Base-by-base conservation (phyloP, 2,888 invertebrate genomes). In the Hypomecis punctinalis region DNA sequence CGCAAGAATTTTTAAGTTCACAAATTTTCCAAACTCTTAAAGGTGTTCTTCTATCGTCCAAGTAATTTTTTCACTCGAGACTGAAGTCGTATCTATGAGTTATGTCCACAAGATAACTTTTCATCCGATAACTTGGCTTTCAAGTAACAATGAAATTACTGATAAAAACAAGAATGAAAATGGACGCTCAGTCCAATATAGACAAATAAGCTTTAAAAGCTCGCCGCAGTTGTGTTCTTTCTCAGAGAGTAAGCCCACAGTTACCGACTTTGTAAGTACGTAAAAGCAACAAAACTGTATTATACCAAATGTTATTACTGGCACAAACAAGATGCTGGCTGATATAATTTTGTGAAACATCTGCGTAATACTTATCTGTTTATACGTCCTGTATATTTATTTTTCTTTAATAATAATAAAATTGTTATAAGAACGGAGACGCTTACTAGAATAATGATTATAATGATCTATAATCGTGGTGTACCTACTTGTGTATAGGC, bases 371-470 rank as follows among this genome's bases (percentile, higher is more conserved):
- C 52, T 45, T 54, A 37, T 42, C 36, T 42, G 13, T 46, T 33
- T 40, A 57, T 35, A 36, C 43, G 63, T 61, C 61, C 49, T 58
- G 8, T 55, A 49, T 58, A 40, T 74, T 74, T 79, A 6, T 37
- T 37, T 36, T 55, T 36, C 23, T 81, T 82, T 82, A 83, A 88
- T 89, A 87, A 86, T 89, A 83, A 69, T 72, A 71, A 70, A 85
- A 88, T 89, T 86, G 85, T 86, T 86, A 83, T 85, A 90, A 89
- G 86, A 87, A 89, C 82, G 89, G 86, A 91, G 83, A 93, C 92
- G 92, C 92, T 93, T 93, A 93, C 83, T 93, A 92, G 92, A 80
- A 79, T 90, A 88, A 86, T 83, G 82, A 80, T 66, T 57, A 65
- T 65, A 65, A 39, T 65, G 81, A 80, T 85, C 81, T 81, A 65